Conservation (phyloP, 2,888 invertebrate genomes). For the Spodoptera picta region DNA sequence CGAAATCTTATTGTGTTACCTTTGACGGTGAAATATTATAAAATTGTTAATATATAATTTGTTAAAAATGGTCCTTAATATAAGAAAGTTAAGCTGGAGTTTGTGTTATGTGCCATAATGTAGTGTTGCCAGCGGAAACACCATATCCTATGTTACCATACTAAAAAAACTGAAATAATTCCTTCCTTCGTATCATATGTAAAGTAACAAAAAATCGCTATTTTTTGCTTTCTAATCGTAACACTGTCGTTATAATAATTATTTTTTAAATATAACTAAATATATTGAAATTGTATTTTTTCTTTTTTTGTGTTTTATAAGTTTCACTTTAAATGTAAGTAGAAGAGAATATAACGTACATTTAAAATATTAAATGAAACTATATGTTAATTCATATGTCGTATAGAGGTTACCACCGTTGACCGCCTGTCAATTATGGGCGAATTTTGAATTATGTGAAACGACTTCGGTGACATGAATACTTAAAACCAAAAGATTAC, state of each 20-base stretch:
- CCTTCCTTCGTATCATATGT: slow-evolving; percentile 78
- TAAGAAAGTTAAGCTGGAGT: slow-evolving; percentile 79
- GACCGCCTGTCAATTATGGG: slow-evolving; percentile 45
- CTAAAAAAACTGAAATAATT: slow-evolving; percentile 70
- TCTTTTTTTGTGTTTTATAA: slow-evolving; percentile 68
- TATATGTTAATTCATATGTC: slow-evolving; percentile 65
- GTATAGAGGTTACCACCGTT: slow-evolving; percentile 63
- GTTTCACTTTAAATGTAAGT: slow-evolving; percentile 83
- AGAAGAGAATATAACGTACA: slow-evolving; percentile 78
- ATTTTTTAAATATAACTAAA: slow-evolving; percentile 80
- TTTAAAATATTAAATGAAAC: slow-evolving; percentile 67
- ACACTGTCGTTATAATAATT: slow-evolving; percentile 71
- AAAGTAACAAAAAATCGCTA: slow-evolving; percentile 77
- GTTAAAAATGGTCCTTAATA: slow-evolving; percentile 83
- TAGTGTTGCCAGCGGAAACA: slow-evolving; percentile 85
- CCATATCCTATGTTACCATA: slow-evolving; percentile 86
- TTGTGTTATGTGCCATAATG: slow-evolving; percentile 85
- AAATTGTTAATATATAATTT: slow-evolving; percentile 59
- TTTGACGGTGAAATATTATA: slow-evolving; percentile 50
- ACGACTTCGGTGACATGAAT: slow-evolving; percentile 38
- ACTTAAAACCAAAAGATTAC: too few species aligned
- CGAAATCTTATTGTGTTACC: slow-evolving; percentile 16
- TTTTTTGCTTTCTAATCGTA: slow-evolving; percentile 82
- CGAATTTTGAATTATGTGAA: slow-evolving; percentile 33
- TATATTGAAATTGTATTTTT: slow-evolving; percentile 72